Evolutionary conservation across 2,888 invertebrate genomes (phyloP), one percentile per base, ranked within the genome.

Genomic region (Antheraea assamensis): DNA sequence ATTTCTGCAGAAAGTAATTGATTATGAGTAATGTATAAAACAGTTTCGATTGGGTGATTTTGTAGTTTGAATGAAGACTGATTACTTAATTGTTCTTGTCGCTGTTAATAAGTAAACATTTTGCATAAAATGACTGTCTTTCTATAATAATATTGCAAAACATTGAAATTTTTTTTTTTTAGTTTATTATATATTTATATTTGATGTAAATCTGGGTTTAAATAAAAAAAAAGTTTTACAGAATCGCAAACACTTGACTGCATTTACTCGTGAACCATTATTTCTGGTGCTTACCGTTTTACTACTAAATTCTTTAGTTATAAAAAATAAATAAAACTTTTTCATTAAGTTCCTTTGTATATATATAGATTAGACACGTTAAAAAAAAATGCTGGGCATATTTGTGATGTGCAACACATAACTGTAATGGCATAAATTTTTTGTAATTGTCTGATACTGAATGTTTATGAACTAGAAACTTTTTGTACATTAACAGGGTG

Each of bases 1-100:
- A 3, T 64, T 64, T 68, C 10, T 68, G 8, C 8, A 68, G 35
- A 68, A 35, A 35, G 10, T 35, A 10, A 68, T 42, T 35, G 35
- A 68, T 68, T 68, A 31, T 66, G 68, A 35, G 68, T 68, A n/a
- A 35, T 68, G 35, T 68, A 35, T 55, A 21, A 61, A 64, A 47
- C 42, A 30, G 17, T 58, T 71, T n/a, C 1, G 42, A 58, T 0
- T 35, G 52, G 19, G 80, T 83, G 85, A 82, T 81, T 82, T 81
- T 83, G 78, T 84, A 83, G 89, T 88, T 89, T 90, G 91, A 85
- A 87, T 91, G 93, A 93, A 93, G 93, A 93, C 93, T 94, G 93
- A 93, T 84, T 90, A 87, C 83, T 85, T 83, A 84, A 73, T 55
- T 73, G 42, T 86, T 85, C 84, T 88, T 88, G 84, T 87, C 85